Evolutionary conservation across 1,140 invertebrate species (phyloP), one percentile per base, ranked within the genome.

Genomic region (Brachionus calyciflorus): DNA sequence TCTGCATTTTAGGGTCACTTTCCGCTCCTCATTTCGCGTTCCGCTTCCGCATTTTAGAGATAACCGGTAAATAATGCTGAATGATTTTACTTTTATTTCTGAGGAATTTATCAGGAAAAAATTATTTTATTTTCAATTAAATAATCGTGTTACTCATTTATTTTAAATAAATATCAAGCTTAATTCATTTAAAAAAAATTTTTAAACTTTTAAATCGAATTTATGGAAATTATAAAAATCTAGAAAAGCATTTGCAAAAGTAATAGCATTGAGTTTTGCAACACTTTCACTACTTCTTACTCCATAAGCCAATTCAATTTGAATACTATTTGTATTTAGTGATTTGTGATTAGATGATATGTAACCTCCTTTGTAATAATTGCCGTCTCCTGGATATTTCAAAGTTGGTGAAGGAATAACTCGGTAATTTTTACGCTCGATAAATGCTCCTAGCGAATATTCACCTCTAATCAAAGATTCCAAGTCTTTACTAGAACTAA

Each of bases 381-480:
- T 26, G 17, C 55, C 55, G 12, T 26, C 12, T 30, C 41, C 69
- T 26, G 78, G 78, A 7, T 30, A 30, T n/a, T 41, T 75, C n/a
- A 65, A 44, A 26, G 55, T 41, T n/a, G 77, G 78, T 17, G 78
- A 79, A 17, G 78, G 78, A 17, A 79, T 78, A 28, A 63, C 77
- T 63, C 30, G 19, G 21, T 53, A 79, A 44, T 68, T 63, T 26
- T 73, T 6, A 12, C 12, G 40, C 41, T 73, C 44, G 7, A 73
- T 26, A 51, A 51, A 51, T 0, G 24, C 21, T 10, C 69, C 69
- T 12, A 73, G 37, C 9, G 69, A 73, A 21, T n/a, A 19, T 17
- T 37, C 37, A 7, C 55, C 55, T 33, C 55, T 33, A 17, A 60
- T 37, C 19, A 60, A 17, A 37, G 33, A 26, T n/a, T 60, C 55